Evolutionary conservation across 2,113 vertebrate species (phyloP), one percentile per base, ranked within the genome.

Genomic region (Camelus bactrianus): DNA sequence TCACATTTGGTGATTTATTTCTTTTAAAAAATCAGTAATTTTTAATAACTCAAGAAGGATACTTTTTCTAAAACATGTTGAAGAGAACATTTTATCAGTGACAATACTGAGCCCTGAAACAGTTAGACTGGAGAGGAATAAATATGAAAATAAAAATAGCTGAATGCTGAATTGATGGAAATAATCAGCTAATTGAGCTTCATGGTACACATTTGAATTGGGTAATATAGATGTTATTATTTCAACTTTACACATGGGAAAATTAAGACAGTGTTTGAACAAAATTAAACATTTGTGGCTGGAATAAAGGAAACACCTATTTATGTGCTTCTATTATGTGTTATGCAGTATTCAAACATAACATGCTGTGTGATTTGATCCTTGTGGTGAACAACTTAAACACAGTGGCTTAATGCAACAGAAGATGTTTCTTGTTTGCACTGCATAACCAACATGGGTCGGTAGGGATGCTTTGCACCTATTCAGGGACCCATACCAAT

Each of bases 1-100:
- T 79, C n/a, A 81, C 77, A 85, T 81, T 67, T 92, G 0, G 16
- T 91, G 24, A 83, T 70, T 84, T 91, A 38, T 81, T 81, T 92
- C 32, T 96, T 84, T 48, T 42, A 42, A 42, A 42, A 42, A 70
- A 50, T 30, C 64, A 54, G 30, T 81, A 42, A 52, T 50, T 96
- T 79, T 96, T 77, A 81, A 85, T 48, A 73, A 52, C 17, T 92
- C 19, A 70, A 58, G 56, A 38, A 50, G 8, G 2, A 13, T 14
- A 79, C 3, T n/a, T 79, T 87, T 48, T 72, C 56, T 30, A 76
- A 97, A 76, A 16, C 14, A 60, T 24, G 4, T 8, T 42, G 32
- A 95, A 76, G 24, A 87, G 30, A 86, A 38, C 26, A 1, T 54
- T 93, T 92, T 76, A 54, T 84, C 13, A 65, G 38, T 42, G 80